Evolutionary conservation across 2,113 vertebrate species (phyloP), one percentile per base, ranked within the genome.

Genomic region (Felis catus): DNA sequence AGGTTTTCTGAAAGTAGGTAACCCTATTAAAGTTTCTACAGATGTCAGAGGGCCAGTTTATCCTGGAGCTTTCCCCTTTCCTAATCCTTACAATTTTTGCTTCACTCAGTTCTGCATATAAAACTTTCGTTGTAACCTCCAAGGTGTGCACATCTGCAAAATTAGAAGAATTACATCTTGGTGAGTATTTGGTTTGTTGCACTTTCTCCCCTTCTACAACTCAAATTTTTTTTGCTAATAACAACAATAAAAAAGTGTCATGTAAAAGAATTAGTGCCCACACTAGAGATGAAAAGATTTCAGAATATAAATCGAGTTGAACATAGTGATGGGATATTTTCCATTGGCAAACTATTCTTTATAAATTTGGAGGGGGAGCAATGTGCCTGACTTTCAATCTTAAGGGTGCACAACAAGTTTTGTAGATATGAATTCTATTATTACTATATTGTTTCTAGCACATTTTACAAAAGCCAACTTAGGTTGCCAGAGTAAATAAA

Each of bases 361-460:
- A 18, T 58, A 95, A 91, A 7, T 33, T 98, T 97, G 96, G 41
- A 7, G 89, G 83, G 41, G 83, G 65, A n/a, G 92, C 94, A 1
- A 58, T 86, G 23, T 61, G 83, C 65, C 94, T 98, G 58, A 97
- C 89, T 76, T 82, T 97, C 33, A 65, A 83, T 97, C 53, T 98
- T 93, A 90, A 82, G 92, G 93, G n/a, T 71, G 71, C 94, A 95
- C 82, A 96, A 91, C 55, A 98, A 45, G 71, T 82, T 98, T 97
- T 97, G 95, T 95, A 98, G 96, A 94, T 97, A 96, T 70, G 96
- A 98, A 97, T 98, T 98, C 95, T 98, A 65, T 98, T 97, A 89
- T 51, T 96, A 23, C 31, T 97, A 4, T 97, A 96, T 96, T 97
- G 73, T 96, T 98, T 98, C 89, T 98, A 98, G 98, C 98, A 97